phyloP scores from a whole-genome alignment of 2,888 invertebrate genomes.

The Resseliella maxima region DNA sequence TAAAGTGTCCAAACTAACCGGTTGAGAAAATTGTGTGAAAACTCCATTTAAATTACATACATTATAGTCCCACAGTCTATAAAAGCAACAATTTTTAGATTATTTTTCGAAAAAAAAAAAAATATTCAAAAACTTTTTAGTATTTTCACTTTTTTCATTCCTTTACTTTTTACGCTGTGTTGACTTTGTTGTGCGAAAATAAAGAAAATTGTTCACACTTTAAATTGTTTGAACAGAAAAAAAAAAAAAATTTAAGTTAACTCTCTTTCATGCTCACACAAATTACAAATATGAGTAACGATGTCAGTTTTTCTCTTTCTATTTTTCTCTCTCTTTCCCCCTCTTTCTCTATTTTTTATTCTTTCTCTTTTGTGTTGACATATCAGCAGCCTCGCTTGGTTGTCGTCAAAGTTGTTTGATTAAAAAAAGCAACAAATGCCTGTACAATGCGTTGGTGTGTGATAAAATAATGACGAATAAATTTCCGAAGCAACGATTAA shows the following conservation, averaged over 20 bases:
- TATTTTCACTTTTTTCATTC: no score
- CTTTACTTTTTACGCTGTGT: no score
- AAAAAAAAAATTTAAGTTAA: not conserved
- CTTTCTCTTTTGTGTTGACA: not conserved
- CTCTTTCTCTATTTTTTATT: no score
- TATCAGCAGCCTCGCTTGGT: not conserved
- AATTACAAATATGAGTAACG: not conserved
- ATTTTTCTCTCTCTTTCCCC: no score
- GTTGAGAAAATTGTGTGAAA: no score
- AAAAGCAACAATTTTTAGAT: no score
- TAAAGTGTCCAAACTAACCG: no score
- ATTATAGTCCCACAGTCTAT: no score
- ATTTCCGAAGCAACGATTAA: slow-evolving; percentile 45
- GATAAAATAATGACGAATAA: slow-evolving; percentile 51
- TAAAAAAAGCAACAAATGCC: not conserved
- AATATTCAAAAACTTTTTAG: no score
- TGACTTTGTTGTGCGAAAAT: not conserved
- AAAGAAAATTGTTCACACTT: slow-evolving; percentile 2
- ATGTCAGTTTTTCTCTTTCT: not conserved
- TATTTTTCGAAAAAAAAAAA: no score
- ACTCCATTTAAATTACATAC: no score
- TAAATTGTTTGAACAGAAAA: not conserved
- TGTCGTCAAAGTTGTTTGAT: no score
- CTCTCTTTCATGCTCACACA: not conserved
- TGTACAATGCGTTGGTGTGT: not conserved